Evolutionary conservation across 2,113 vertebrate genomes (phyloP).

Genomic region (Seriola dumerili): DNA sequence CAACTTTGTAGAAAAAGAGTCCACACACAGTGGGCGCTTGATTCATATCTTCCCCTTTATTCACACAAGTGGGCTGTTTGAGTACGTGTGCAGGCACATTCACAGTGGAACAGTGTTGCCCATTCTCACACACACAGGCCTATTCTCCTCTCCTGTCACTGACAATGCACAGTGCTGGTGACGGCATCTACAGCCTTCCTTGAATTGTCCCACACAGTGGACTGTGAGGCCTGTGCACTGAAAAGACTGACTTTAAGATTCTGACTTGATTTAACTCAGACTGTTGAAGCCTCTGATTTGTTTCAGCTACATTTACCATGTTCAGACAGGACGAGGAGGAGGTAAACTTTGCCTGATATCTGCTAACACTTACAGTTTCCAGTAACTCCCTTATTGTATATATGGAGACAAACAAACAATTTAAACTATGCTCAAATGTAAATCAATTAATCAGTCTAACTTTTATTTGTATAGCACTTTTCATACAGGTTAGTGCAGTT

Average conservation of each 20-base stretch:
- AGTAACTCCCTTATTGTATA: too few species aligned
- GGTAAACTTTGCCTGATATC: not conserved
- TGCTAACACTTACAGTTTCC: not conserved
- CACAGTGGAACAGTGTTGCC: constrained; percentile 59
- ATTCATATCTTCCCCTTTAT: constrained; percentile 72
- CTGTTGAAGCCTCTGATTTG: not conserved
- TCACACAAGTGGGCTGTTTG: constrained; percentile 71
- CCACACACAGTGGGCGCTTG: constrained; percentile 29
- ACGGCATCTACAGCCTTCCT: constrained; percentile 78
- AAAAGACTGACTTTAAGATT: not conserved
- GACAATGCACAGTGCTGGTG: constrained; percentile 75
- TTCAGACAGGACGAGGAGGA: not conserved
- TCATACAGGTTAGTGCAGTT: too few species aligned
- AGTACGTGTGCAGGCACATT: constrained; percentile 57
- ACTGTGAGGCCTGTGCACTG: not conserved
- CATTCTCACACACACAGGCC: constrained; percentile 63
- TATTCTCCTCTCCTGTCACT: constrained; percentile 60
- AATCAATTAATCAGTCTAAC: too few species aligned
- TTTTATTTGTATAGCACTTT: too few species aligned
- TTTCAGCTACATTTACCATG: not conserved
- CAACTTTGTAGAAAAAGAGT: constrained; percentile 44
- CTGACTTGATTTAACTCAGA: not conserved
- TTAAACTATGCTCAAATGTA: too few species aligned
- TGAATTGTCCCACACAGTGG: constrained; percentile 76
- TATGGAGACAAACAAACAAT: too few species aligned